phyloP scores from a whole-genome alignment of 1,140 invertebrate genomes.

The Danaus plexippus region DNA sequence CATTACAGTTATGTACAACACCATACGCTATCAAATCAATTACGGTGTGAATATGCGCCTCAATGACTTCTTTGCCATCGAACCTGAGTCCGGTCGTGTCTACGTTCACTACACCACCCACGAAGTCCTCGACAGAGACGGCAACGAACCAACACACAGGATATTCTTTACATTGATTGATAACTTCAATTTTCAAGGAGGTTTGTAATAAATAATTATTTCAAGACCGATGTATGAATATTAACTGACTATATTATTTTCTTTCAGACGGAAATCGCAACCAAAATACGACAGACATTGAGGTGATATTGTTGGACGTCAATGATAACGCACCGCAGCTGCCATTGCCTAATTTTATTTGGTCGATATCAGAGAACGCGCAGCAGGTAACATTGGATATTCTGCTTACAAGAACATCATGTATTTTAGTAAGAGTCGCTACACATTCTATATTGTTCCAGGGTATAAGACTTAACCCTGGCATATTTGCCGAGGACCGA shows the following conservation, averaged over 20 bases:
- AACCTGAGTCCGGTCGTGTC: conserved; percentile 51
- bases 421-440: too few species aligned
- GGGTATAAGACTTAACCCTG: conserved; percentile 33
- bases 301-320: conserved; percentile 67
- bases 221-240: too few species aligned
- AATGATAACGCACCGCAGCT: conserved; percentile 72
- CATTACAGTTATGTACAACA: conserved; percentile 50
- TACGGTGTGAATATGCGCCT: conserved; percentile 52
- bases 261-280: conserved; percentile 51
- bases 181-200: conserved; percentile 65
- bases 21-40: conserved; percentile 58
- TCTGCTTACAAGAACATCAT: too few species aligned
- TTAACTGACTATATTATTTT: background rate
- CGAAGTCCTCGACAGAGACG: conserved; percentile 66
- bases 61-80: conserved; percentile 63
- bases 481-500: conserved; percentile 62
- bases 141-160: conserved; percentile 45
- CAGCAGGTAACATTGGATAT: conserved; percentile 40
- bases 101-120: conserved; percentile 54
- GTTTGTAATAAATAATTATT: conserved; percentile 27
- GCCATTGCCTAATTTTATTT: conserved; percentile 36
- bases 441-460: conserved; percentile 16
- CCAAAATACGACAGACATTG: conserved; percentile 38
- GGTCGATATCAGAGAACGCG: conserved; percentile 57
- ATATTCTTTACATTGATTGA: conserved; percentile 68